Base-by-base conservation (phyloP, 2,797 vertebrate species). In the Propithecus deckenii region DNA sequence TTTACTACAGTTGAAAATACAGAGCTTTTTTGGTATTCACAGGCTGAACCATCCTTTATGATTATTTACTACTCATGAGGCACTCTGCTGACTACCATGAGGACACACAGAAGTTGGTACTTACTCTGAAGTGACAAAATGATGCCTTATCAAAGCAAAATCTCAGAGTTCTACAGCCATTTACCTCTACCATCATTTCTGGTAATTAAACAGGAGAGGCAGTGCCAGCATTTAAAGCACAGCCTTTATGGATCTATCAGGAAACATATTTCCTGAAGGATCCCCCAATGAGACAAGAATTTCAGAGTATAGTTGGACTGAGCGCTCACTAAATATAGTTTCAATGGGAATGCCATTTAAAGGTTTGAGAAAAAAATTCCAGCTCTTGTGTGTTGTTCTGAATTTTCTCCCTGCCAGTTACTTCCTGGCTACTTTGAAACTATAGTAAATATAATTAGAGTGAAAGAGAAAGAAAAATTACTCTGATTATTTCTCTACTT, bases 401-500 rank as follows among this genome's bases (percentile, higher is more conserved):
- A 57, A 43, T 83, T 86, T 94, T 83, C 23, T 74, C 32, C 43
- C 38, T 85, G 35, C 83, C 17, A 63, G 46, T 65, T 88, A 12
- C n/a, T 65, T 92, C 74, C 50, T 75, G 63, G 7, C 69, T 80
- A 71, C 91, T 89, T 88, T 90, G 63, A 91, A 96, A 91, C 76
- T 50, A 43, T 22, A 93, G 65, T 28, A 88, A 91, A 86, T 41
- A 43, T 13, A 79, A 80, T 80, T 61, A 75, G 75, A 79, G 14
- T 50, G n/a, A 96, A 93, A 94, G 38, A 83, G 61, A 81, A 95
- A 94, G 43, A 75, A 86, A 92, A 81, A 76, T 46, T 76, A 69
- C 30, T 74, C 48, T 92, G 30, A 84, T 71, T 23, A 35, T 92
- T 81, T 61, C 38, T 90, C 5, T 83, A 41, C 5, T 91, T 94